phyloP scores from a whole-genome alignment of 64 coral and sea anemone species.

The Anthopleura sola region DNA sequence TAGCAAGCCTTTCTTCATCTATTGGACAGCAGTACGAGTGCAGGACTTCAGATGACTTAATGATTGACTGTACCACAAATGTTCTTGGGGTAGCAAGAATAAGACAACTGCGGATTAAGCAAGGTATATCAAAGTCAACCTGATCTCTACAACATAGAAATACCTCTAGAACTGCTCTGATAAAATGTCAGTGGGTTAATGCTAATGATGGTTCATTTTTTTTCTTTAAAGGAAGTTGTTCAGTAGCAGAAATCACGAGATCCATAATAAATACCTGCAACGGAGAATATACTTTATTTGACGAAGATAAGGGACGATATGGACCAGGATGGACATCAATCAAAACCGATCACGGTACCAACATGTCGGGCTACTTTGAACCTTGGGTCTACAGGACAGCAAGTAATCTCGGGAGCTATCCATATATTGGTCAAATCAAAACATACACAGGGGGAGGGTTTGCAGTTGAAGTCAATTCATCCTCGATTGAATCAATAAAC shows the following conservation, averaged over 20 bases:
- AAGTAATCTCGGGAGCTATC: constrained; percentile 26
- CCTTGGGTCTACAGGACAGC: constrained; percentile 36
- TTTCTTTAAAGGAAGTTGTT: constrained; percentile 15
- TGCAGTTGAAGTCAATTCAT: constrained; percentile 22
- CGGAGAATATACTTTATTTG: constrained; percentile 32
- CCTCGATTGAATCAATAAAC: background rate
- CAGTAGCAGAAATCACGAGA: constrained; percentile 17
- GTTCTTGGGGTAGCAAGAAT: constrained; percentile 9
- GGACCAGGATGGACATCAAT: background rate
- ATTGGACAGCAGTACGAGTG: background rate
- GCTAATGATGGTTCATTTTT: too few relatives aligned
- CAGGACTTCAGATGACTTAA: background rate
- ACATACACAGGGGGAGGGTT: constrained; percentile 51
- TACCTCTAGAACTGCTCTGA: too few relatives aligned
- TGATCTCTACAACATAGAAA: too few relatives aligned
- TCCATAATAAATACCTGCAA: constrained; percentile 20
- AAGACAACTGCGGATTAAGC: background rate
- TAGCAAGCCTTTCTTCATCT: too few relatives aligned
- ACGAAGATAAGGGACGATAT: constrained; percentile 42
- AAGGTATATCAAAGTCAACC: background rate
- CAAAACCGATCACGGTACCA: background rate
- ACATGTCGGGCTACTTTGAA: constrained; percentile 7
- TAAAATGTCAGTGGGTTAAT: too few relatives aligned
- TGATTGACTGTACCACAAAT: background rate
- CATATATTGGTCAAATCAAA: constrained; percentile 38